phyloP scores from a whole-genome alignment of 2,888 invertebrate genomes.

The Mesoligia furuncula region DNA sequence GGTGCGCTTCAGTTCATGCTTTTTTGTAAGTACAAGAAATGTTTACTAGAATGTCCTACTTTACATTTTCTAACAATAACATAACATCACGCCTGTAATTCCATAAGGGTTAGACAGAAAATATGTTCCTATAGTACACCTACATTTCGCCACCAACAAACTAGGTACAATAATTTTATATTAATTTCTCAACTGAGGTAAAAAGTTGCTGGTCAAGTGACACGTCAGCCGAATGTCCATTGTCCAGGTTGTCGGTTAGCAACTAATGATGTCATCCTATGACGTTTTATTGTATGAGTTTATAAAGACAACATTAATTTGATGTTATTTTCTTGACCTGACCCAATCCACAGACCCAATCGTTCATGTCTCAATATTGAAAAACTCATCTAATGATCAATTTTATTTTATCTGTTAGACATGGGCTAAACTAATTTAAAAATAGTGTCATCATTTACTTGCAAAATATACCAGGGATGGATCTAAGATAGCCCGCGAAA shows the following conservation, averaged over 20 bases:
- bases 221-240: neutral
- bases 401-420: neutral
- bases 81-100: neutral
- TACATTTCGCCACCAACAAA: neutral
- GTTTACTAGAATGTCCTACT: neutral
- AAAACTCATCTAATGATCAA: neutral
- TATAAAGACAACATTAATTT: slow-evolving; percentile 6
- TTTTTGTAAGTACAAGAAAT: slow-evolving; percentile 6
- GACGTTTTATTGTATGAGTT: neutral
- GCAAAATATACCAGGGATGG: neutral
- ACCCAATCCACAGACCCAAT: too few relatives aligned
- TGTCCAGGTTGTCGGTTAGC: neutral
- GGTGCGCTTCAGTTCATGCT: slow-evolving; percentile 52
- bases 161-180: neutral
- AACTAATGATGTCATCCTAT: slow-evolving; percentile 26
- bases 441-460: neutral
- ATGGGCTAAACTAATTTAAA: neutral
- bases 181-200: slow-evolving; percentile 10
- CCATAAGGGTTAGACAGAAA: neutral
- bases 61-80: neutral
- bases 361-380: neutral
- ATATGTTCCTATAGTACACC: neutral
- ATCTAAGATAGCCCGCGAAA: too few relatives aligned
- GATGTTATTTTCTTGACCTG: neutral
- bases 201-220: slow-evolving; percentile 15